These are phyloP conservation scores for Cyanoderma ruficeps DNA, from an alignment of 2,113 vertebrate species.

Conservation along the genomic window DNA sequence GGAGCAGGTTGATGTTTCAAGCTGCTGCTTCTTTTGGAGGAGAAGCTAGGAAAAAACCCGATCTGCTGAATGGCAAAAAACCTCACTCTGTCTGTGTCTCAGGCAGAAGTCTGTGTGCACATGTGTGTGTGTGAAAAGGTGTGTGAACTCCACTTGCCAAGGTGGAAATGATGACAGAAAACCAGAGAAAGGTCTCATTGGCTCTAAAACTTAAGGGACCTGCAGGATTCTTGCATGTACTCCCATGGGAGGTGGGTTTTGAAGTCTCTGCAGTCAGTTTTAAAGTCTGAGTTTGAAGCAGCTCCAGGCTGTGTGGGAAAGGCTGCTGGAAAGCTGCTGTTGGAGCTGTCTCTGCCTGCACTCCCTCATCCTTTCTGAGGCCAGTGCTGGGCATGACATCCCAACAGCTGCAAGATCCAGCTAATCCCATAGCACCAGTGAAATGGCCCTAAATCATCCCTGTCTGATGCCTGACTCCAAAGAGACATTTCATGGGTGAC, in stretches of 20 bases:
- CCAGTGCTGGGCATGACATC: not conserved
- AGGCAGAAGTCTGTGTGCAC: not conserved
- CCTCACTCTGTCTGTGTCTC: not conserved
- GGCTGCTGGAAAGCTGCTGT: not conserved
- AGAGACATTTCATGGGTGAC: constrained; percentile 48
- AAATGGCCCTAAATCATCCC: constrained; percentile 34
- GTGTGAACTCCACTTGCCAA: not conserved
- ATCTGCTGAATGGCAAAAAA: not conserved
- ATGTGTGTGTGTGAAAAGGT: not conserved
- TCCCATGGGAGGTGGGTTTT: not conserved
- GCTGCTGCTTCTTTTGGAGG: not conserved
- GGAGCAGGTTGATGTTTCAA: not conserved
- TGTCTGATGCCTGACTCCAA: constrained; percentile 37
- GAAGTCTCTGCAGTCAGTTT: not conserved
- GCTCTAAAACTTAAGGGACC: not conserved
- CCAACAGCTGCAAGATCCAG: not conserved
- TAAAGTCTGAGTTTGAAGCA: not conserved
- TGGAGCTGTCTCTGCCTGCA: not conserved
- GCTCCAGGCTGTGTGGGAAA: not conserved
- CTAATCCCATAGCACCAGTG: not conserved
- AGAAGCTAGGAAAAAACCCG: not conserved
- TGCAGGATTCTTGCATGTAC: rapidly evolving
- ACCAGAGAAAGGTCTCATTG: not conserved
- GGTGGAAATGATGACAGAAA: not conserved
- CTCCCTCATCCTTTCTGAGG: not conserved